A percentile compares a stretch with the other conserved stretches of the same genome.
These are phyloP conservation scores for Sebastes ruberrimus DNA, from an alignment of 2,797 vertebrate genomes.

Conservation along the genomic window DNA sequence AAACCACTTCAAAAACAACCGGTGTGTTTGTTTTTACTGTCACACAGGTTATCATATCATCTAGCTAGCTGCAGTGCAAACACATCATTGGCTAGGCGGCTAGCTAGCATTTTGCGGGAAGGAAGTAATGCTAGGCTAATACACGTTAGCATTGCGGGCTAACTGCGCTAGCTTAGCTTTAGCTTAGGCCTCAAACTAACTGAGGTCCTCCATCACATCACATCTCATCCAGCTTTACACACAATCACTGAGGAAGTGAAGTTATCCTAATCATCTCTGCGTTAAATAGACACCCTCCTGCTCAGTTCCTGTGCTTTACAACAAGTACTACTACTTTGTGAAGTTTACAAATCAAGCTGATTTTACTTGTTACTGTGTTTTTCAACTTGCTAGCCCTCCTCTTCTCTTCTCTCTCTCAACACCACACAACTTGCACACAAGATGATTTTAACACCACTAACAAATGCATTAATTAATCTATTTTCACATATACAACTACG, in stretches of 20 bases:
- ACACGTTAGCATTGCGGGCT: constrained; percentile 55
- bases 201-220: constrained; percentile 73
- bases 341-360: constrained; percentile 60
- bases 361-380: constrained; percentile 82
- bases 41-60: constrained; percentile 60
- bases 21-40: constrained; percentile 38
- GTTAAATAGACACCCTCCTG: constrained; percentile 23
- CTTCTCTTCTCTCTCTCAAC: constrained; percentile 33
- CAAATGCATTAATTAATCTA: constrained; percentile 60
- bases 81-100: constrained; percentile 56
- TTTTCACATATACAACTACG: constrained; percentile 49
- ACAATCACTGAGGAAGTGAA: constrained; percentile 69
- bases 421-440: constrained; percentile 76
- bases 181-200: constrained; percentile 89
- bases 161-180: constrained; percentile 56
- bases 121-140: constrained; percentile 65
- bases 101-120: constrained; percentile 77
- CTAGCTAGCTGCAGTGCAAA: constrained; percentile 43
- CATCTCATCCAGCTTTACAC: constrained; percentile 66
- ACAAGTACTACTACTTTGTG: constrained; percentile 75
- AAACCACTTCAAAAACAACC: constrained; percentile 24
- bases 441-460: constrained; percentile 68
- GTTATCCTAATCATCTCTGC: constrained; percentile 32
- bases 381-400: constrained; percentile 79
- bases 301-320: constrained; percentile 21